Evolutionary conservation across 92 coral and sea anemone genomes (phyloP), one percentile per base, ranked within the genome.

Genomic region (Parazoanthus swiftii): DNA sequence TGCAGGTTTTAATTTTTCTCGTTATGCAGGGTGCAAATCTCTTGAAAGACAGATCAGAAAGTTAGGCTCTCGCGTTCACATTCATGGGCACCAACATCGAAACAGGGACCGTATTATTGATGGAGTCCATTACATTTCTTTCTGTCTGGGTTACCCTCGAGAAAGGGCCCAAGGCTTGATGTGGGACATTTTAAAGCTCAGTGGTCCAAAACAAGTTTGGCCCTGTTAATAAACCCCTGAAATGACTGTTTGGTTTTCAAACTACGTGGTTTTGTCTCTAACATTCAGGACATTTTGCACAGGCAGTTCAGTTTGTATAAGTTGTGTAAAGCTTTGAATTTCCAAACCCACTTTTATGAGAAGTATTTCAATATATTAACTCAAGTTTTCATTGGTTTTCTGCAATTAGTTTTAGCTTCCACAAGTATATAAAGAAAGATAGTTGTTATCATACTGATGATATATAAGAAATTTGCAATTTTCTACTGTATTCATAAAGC

Each of bases 41-140:
- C 85, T 94, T 23, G 97, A 94, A 33, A 72, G 85, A 54, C 97
- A 94, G 77, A 85, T 94, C 21, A 91, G 97, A 76, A 85, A 74
- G 42, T 83, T 94, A 13, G 89, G 93, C n/a, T 88, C 97, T 1
- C 76, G 23, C 44, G 90, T 94, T 85, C 97, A 94, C 78, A 76
- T 94, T 29, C 88, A 90, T 77, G 97, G 97, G 6, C 97, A 94
- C 71, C 97, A 94, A 84, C 97, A 94, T 74, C 92, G 97, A 11
- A 94, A 94, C 65, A 92, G 97, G 82, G 93, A 94, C 88, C 86
- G 97, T 26, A 85, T 91, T n/a, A 88, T 92, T 68, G 93, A 92
- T 73, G 92, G 80, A 1, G 94, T 94, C 39, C 90, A 94, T 7
- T 94, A 94, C 91, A 81, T 91, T n/a, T 94, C 97, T 56, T 92